Evolutionary conservation across 1,140 invertebrate species (phyloP), one percentile per base, ranked within the genome.

Genomic region (Musca domestica): DNA sequence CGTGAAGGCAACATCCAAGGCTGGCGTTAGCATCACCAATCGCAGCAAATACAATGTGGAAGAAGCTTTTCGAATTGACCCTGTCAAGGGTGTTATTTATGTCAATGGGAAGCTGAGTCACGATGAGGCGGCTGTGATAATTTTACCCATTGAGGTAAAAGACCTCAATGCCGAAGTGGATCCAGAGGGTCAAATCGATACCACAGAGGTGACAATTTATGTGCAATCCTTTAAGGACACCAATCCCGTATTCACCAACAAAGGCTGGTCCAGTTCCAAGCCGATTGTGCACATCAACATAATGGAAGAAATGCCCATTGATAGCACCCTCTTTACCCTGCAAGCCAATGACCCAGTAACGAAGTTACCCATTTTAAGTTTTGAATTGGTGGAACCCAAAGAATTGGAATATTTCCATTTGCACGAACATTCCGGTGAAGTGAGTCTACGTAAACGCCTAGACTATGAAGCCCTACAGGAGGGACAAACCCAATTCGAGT

Each of bases 221-320:
- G 87, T 94, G 9, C 90, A 93, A 81, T 90, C 91, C 1, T 92
- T 90, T 74, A 89, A 88, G 71, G 91, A 92, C 69, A 88, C 90
- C 68, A 92, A 91, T 81, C 92, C 92, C 0, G 86, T 90, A 4
- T 94, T 94, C 69, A 88, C 86, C 0, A 89, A 91, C 69, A 68
- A 84, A 3, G 88, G 88, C 10, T 91, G 90, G 90, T 87, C 85
- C 1, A 86, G 83, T 17, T 86, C 86, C 3, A 87, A 89, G 71
- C 90, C 88, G 0, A 83, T 87, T 2, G 88, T 93, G 25, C 84
- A 87, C 64, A 83, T 92, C 0, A 86, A 85, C 27, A 84, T 93
- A 6, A 88, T 89, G 51, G 92, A 94, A 81, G 92, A 94, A 76
- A 88, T 91, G 73, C 88, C 90, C 0, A 84, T 92, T n/a, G 91